phyloP scores from a whole-genome alignment of 1,140 invertebrate genomes.

The Drosophila azteca region DNA sequence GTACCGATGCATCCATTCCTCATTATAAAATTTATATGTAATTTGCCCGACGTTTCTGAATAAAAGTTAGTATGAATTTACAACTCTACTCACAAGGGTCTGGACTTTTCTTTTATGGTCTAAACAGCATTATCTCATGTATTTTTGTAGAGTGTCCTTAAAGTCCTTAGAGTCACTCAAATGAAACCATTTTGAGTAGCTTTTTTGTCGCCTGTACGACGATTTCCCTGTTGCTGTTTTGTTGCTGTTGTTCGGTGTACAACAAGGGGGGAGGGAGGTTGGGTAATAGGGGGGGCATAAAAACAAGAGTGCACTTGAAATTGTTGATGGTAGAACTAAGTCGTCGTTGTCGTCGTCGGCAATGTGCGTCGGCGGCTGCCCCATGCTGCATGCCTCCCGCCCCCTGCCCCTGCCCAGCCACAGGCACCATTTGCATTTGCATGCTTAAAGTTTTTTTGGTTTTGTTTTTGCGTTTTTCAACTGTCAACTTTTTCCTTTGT shows the following conservation, averaged over 20 bases:
- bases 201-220: slow-evolving; percentile 35
- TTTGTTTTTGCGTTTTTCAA: slow-evolving; percentile 25
- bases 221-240: neutral
- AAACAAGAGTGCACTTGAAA: slow-evolving; percentile 78
- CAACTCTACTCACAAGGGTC: too few relatives aligned
- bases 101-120: too few relatives aligned
- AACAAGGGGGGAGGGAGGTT: slow-evolving; percentile 28
- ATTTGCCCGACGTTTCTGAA: too few relatives aligned
- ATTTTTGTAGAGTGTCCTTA: too few relatives aligned
- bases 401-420: slow-evolving; percentile 6
- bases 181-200: slow-evolving; percentile 1
- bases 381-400: neutral
- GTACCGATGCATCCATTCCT: too few relatives aligned
- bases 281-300: slow-evolving; percentile 13
- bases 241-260: slow-evolving; percentile 21
- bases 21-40: too few relatives aligned
- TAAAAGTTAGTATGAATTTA: too few relatives aligned
- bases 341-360: slow-evolving; percentile 26
- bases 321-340: slow-evolving; percentile 65
- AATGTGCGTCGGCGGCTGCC: slow-evolving; percentile 24
- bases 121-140: too few relatives aligned
- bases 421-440: slow-evolving; percentile 29
- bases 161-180: neutral
- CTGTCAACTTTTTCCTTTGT: slow-evolving; percentile 73
- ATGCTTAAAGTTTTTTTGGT: slow-evolving; percentile 45